Percentiles rank a stretch among this genome's conserved stretches.
phyloP scores from a whole-genome alignment of 2,113 vertebrate species.

The Anhinga anhinga region DNA sequence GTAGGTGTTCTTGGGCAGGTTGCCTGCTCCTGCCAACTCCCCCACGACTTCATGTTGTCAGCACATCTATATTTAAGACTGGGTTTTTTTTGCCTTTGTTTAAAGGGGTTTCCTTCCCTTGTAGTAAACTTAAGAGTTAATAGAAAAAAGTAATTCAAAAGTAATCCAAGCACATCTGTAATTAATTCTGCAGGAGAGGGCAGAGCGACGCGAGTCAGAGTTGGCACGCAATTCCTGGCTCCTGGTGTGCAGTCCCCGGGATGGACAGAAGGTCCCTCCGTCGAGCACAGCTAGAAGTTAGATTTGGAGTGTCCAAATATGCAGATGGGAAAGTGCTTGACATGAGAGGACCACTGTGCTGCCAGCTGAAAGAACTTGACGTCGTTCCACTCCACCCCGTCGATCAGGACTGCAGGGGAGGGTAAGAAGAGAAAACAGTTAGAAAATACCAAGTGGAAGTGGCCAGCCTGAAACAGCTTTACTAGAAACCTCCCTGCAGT shows the following conservation, averaged over 20 bases:
- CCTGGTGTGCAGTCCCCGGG: constrained; percentile 45
- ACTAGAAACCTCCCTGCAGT: background rate
- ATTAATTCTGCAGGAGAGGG: constrained; percentile 63
- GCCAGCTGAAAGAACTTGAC: constrained; percentile 99
- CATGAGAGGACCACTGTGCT: constrained; percentile 97
- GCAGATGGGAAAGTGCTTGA: constrained; percentile 97
- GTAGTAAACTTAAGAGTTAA: constrained; percentile 73
- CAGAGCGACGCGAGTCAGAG: background rate
- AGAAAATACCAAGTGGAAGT: background rate
- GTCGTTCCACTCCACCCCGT: constrained; percentile 95
- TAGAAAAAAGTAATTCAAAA: constrained; percentile 61
- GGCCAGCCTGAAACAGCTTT: background rate
- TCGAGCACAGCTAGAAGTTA: constrained; percentile 76
- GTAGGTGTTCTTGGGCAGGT: constrained; percentile 41
- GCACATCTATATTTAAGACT: constrained; percentile 66
- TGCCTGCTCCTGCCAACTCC: constrained; percentile 42
- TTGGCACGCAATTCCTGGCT: constrained; percentile 67
- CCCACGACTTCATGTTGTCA: constrained; percentile 20
- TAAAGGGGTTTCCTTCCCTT: constrained; percentile 64
- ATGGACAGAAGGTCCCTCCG: background rate
- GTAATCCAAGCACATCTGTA: constrained; percentile 67
- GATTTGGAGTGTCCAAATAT: constrained; percentile 93
- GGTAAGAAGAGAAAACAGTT: background rate
- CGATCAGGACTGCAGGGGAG: constrained; percentile 85
- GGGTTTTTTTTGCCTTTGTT: constrained; percentile 41